phyloP scores from a whole-genome alignment of 1,140 invertebrate species.

The Ctenoplectra terminalis region DNA sequence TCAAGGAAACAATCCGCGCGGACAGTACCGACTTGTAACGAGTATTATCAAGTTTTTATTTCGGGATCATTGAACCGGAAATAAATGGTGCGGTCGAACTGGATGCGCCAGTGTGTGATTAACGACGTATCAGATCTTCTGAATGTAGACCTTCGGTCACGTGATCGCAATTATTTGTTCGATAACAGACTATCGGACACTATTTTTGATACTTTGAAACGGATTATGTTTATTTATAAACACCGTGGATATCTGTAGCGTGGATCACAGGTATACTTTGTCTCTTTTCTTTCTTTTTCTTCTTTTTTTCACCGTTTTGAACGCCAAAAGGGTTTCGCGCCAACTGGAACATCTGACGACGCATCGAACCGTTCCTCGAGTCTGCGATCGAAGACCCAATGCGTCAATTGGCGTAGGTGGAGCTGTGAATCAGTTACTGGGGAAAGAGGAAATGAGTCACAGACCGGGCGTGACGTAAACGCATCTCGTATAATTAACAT shows the following conservation, averaged over 20 bases:
- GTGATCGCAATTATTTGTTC: not conserved
- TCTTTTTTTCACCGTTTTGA: not conserved
- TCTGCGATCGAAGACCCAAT: constrained; percentile 6
- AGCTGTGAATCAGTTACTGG: constrained; percentile 40
- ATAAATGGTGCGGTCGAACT: too few relatives aligned
- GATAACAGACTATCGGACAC: not conserved
- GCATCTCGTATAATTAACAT: constrained; percentile 5
- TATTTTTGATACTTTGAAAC: not conserved
- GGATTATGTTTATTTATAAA: constrained; percentile 1
- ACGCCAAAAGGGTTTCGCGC: too few relatives aligned
- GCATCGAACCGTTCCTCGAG: not conserved
- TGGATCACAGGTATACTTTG: not conserved
- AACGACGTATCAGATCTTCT: not conserved
- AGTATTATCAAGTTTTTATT: not conserved
- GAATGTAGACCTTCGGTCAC: not conserved
- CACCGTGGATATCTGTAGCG: not conserved
- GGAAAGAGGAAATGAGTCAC: constrained; percentile 60
- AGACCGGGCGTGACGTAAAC: constrained; percentile 45
- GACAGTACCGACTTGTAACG: not conserved
- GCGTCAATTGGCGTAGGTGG: not conserved
- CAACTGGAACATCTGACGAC: not conserved
- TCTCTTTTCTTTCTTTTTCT: not conserved
- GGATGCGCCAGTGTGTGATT: not conserved
- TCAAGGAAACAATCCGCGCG: not conserved
- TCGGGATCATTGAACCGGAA: not conserved